phyloP scores from a whole-genome alignment of 2,888 invertebrate genomes.

The Elysia crispata region DNA sequence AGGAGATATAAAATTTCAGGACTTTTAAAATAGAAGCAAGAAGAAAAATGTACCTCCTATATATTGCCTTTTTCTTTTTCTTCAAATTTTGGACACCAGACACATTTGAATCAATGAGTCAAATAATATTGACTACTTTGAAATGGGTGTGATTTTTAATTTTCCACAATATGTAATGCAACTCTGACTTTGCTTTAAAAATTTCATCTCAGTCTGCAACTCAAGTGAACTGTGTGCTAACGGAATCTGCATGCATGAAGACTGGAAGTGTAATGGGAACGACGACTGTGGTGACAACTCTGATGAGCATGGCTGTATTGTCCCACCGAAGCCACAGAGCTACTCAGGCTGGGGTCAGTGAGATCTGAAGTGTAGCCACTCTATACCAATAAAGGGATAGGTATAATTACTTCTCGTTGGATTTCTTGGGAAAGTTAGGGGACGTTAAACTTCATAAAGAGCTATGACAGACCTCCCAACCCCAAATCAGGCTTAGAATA shows the following conservation, averaged over 20 bases:
- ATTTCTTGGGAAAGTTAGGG: background rate
- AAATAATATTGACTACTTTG: too few relatives aligned
- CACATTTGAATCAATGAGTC: too few relatives aligned
- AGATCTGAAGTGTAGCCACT: background rate
- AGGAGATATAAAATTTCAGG: too few relatives aligned
- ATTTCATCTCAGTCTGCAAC: constrained; percentile 54
- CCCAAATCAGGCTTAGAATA: too few relatives aligned
- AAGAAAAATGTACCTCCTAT: too few relatives aligned
- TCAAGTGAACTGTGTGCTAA: constrained; percentile 56
- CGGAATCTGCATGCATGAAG: constrained; percentile 60
- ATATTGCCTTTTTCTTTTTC: too few relatives aligned
- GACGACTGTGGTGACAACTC: constrained; percentile 63
- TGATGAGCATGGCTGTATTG: constrained; percentile 61
- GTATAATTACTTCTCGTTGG: background rate
- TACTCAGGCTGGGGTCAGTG: constrained; percentile 49
- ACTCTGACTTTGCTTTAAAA: too few relatives aligned
- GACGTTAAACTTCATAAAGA: background rate
- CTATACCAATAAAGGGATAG: background rate
- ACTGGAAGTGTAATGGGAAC: constrained; percentile 62
- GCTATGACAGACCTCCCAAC: too few relatives aligned
- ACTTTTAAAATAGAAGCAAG: too few relatives aligned
- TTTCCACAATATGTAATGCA: too few relatives aligned
- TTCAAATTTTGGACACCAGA: too few relatives aligned
- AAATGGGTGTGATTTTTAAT: too few relatives aligned
- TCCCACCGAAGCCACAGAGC: constrained; percentile 29